phyloP scores from a whole-genome alignment of 2,888 invertebrate species.

The Serripes groenlandicus region DNA sequence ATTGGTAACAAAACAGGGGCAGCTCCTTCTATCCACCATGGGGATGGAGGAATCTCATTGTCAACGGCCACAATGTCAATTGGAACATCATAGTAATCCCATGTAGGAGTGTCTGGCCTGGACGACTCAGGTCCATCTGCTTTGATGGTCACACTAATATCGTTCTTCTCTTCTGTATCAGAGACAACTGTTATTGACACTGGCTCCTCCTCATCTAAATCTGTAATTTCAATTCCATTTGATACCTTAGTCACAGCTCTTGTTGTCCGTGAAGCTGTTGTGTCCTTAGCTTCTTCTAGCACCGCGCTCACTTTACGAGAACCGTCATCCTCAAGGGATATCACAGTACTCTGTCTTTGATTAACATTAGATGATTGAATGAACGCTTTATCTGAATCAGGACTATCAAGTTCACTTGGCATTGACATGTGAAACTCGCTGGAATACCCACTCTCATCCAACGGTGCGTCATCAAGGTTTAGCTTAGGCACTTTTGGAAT shows the following conservation, averaged over 20 bases:
- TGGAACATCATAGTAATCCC: slow-evolving; percentile 80
- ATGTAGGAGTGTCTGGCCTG: slow-evolving; percentile 78
- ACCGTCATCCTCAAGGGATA: background rate
- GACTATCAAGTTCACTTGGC: slow-evolving; percentile 60
- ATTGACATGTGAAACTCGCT: slow-evolving; percentile 60
- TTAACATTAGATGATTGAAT: background rate
- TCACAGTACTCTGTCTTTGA: background rate
- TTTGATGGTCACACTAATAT: slow-evolving; percentile 22
- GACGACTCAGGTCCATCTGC: slow-evolving; percentile 53
- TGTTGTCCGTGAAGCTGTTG: background rate
- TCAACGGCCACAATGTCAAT: slow-evolving; percentile 50
- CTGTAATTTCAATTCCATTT: slow-evolving; percentile 37
- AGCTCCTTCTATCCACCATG: slow-evolving; percentile 56
- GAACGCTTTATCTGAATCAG: slow-evolving; percentile 44
- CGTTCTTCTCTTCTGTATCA: slow-evolving; percentile 8
- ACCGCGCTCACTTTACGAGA: slow-evolving; percentile 10
- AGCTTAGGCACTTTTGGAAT: slow-evolving; percentile 54
- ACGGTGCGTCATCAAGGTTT: slow-evolving; percentile 38
- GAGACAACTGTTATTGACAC: slow-evolving; percentile 9
- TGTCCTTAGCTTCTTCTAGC: slow-evolving; percentile 26
- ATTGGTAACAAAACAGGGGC: slow-evolving; percentile 72
- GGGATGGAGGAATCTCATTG: slow-evolving; percentile 29
- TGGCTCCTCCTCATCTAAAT: slow-evolving; percentile 37
- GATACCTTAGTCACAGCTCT: slow-evolving; percentile 22
- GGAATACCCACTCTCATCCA: slow-evolving; percentile 66